Conservation (phyloP, 2,113 vertebrate genomes). For the Hiodon alosoides region DNA sequence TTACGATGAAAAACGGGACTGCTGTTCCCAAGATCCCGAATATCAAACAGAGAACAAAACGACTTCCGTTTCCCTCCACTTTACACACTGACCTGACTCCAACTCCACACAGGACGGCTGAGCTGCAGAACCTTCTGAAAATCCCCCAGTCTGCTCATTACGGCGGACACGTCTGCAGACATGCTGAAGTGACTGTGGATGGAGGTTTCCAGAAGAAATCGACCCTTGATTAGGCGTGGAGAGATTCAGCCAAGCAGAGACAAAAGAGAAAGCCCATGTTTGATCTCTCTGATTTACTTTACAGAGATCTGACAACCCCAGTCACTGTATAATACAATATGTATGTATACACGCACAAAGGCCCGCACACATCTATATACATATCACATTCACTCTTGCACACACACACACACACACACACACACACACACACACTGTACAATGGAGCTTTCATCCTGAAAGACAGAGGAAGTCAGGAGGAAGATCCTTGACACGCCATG, state of each 20-base stretch:
- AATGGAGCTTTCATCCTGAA: constrained; percentile 27
- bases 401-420: neutral
- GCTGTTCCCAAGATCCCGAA: neutral
- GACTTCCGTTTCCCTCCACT: neutral
- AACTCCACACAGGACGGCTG: neutral
- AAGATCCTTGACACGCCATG: neutral
- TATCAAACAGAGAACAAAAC: constrained; percentile 4
- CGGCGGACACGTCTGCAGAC: neutral
- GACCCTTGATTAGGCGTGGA: neutral
- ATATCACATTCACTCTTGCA: neutral
- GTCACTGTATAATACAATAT: neutral
- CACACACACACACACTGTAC: neutral
- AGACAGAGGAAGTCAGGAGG: constrained; percentile 3
- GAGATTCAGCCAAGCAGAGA: neutral
- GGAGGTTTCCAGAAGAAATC: neutral
- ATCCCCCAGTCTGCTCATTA: constrained; percentile 17
- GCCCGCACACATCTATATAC: neutral
- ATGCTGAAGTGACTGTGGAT: constrained; percentile 1
- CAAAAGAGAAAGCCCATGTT: constrained; percentile 2
- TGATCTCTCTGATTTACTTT: constrained; percentile 27
- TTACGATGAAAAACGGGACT: constrained; percentile 1
- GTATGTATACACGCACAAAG: neutral
- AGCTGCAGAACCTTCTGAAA: neutral
- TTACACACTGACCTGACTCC: neutral
- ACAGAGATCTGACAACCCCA: neutral